These are phyloP conservation scores for Lates japonicus DNA, from an alignment of 2,797 vertebrate species.

Conservation along the genomic window DNA sequence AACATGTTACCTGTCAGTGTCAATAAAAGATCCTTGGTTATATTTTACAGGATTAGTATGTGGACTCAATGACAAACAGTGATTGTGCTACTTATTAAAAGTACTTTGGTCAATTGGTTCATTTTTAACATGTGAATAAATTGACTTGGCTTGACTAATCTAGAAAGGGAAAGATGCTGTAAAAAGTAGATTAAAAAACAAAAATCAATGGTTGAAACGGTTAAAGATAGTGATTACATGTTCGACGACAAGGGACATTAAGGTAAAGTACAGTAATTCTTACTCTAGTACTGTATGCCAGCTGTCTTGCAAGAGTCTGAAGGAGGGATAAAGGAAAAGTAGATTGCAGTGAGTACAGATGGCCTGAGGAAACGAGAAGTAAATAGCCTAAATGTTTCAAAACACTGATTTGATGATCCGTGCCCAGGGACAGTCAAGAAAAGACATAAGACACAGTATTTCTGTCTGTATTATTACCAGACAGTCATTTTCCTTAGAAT, in stretches of 20 bases:
- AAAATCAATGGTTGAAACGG: background rate
- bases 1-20: background rate
- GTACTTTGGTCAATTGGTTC: too few species aligned
- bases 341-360: too few species aligned
- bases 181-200: background rate
- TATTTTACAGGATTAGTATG: too few species aligned
- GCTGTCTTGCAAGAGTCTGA: background rate
- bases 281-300: background rate
- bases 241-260: too few species aligned
- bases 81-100: too few species aligned
- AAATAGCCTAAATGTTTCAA: background rate
- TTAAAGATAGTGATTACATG: too few species aligned
- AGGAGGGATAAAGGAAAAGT: too few species aligned
- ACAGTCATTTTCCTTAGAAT: conserved; percentile 50
- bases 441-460: conserved; percentile 5
- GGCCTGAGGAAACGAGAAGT: too few species aligned
- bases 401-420: background rate
- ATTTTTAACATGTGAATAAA: too few species aligned
- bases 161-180: background rate
- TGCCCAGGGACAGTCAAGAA: background rate
- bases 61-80: too few species aligned
- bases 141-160: too few species aligned
- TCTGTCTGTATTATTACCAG: conserved; percentile 9
- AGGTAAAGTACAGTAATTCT: background rate
- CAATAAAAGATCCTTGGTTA: too few species aligned